Evolutionary conservation across 2,797 vertebrate genomes (phyloP), one percentile per base, ranked within the genome.

Genomic region (Poliocrania exsul): DNA sequence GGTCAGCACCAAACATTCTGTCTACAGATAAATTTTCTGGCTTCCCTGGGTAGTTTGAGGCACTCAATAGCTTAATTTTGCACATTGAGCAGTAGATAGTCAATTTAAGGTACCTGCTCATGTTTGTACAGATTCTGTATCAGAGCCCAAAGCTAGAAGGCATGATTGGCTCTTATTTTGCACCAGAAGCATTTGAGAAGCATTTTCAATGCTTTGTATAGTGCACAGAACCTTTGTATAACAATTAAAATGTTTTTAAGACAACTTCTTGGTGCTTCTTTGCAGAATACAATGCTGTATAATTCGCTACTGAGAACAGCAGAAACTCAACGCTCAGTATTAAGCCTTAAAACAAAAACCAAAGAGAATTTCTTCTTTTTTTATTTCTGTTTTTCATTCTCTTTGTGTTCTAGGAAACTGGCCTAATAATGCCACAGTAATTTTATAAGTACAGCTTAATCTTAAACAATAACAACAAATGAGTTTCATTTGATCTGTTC

Each of bases 381-480:
- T 60, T 80, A n/a, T 54, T 64, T 83, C 71, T 79, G 33, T 65
- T 94, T 88, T 87, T 88, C 44, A 24, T 90, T 88, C 85, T 75
- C 88, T 91, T 96, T 90, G 50, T 90, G 93, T 86, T 90, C 86
- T 92, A 96, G 90, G 62, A 96, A 91, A 92, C 65, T 23, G 20
- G 87, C 66, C 61, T 88, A 92, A 90, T 93, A 96, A 92, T 84
- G 85, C 73, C 24, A n/a, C 8, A 72, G 94, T 97, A 96, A 95
- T 97, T 98, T 96, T 92, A 21, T 73, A 96, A 95, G 89, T 95
- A 81, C 88, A 94, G 75, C 88, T 96, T 97, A 97, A 97, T 97
- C 93, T 97, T 96, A 93, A 96, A 97, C 98, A 97, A 97, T 92
- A 95, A 96, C 79, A 96, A 94, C 92, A 97, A 97, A 97, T 90